Evolutionary conservation across 2,797 vertebrate species (phyloP).

Genomic region (Pseudochirops cupreus): DNA sequence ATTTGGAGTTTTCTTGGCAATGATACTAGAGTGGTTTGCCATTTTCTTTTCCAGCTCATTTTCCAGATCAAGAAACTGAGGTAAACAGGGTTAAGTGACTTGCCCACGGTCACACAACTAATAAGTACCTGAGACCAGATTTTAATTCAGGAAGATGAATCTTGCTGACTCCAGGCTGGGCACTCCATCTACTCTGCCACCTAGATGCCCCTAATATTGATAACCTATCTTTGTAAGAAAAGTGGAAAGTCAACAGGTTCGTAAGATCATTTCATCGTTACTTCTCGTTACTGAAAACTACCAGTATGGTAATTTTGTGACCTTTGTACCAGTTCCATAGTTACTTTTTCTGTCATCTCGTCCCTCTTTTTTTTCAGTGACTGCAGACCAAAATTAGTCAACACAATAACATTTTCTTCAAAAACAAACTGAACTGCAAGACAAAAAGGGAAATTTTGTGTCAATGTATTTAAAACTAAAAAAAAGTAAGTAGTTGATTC

Average conservation of each 20-base stretch:
- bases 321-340: neutral
- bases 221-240: constrained; percentile 2
- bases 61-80: neutral
- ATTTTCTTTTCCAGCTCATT: neutral
- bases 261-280: neutral
- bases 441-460: constrained; percentile 3
- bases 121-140: neutral
- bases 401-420: constrained; percentile 3
- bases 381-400: neutral
- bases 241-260: constrained; percentile 3
- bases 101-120: neutral
- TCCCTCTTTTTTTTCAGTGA: neutral
- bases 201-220: neutral
- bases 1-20: neutral
- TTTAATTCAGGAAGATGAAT: neutral
- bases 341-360: neutral
- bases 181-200: neutral
- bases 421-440: constrained; percentile 1
- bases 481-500: constrained; percentile 33
- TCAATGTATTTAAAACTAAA: constrained; percentile 20
- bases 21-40: neutral
- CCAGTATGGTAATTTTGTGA: neutral
- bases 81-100: neutral
- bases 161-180: neutral
- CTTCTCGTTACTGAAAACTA: neutral